Percentiles rank a stretch among this genome's conserved stretches.
phyloP scores from a whole-genome alignment of 1,140 invertebrate species.

The Glossosoma conforme region DNA sequence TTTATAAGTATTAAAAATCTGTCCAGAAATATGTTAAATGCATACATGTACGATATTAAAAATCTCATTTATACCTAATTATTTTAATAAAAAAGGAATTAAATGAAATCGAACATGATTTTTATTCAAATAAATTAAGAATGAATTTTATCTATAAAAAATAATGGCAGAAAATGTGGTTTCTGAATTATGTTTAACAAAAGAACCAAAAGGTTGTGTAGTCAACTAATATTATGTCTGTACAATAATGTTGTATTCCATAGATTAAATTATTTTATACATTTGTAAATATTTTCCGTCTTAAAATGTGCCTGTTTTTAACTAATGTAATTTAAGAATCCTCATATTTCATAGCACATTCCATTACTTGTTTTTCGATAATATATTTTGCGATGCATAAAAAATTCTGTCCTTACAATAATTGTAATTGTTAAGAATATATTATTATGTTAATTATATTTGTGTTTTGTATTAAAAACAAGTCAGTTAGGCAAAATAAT shows the following conservation, averaged over 20 bases:
- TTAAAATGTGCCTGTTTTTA: slow-evolving; percentile 3
- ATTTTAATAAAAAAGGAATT: not conserved
- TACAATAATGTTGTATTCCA: not conserved
- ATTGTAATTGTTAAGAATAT: not conserved
- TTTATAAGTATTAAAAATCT: no score
- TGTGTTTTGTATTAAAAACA: not conserved
- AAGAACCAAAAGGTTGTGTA: not conserved
- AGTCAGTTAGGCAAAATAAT: not conserved
- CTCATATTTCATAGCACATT: not conserved
- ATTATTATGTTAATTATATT: not conserved
- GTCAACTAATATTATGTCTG: not conserved
- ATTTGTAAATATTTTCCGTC: slow-evolving; percentile 5
- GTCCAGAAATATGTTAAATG: no score
- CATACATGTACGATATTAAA: not conserved
- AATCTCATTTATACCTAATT: not conserved
- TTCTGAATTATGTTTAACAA: no score
- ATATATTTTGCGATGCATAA: not conserved
- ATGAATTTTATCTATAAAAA: no score
- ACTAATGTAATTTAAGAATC: not conserved
- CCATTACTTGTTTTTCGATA: not conserved
- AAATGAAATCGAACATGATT: no score
- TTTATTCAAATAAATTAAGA: no score
- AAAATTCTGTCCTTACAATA: not conserved
- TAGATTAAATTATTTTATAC: not conserved
- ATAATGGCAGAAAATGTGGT: no score